Evolutionary conservation across 2,888 invertebrate species (phyloP), one percentile per base, ranked within the genome.

Genomic region (Melipona bicolor): DNA sequence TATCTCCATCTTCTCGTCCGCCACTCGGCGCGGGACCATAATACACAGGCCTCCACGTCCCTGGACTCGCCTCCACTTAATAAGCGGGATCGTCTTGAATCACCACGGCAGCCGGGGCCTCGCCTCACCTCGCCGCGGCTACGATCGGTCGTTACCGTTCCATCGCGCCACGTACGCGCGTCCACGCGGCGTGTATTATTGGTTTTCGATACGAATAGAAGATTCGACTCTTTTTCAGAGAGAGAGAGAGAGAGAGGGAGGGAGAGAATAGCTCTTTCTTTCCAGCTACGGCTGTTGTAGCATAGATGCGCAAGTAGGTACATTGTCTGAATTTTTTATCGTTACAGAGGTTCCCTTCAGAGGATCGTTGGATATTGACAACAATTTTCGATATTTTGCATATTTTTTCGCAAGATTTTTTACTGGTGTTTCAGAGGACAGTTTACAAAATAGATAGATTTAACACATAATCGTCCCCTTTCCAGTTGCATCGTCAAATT

Each of bases 31-130:
- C 89, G 82, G 88, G 90, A 89, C 91, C 93, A 93, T 93, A 93
- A 93, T 93, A 93, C 93, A 92, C 91, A 91, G 90, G 86, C 83
- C 89, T 83, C 84, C 87, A 89, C 90, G 89, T 90, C 88, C 89
- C 87, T 86, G 91, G 90, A 90, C 92, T 93, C 92, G 93, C 92
- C 94, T 94, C 94, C 94, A 93, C 94, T 94, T 94, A 94, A 94
- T 94, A 94, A 94, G 94, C 93, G 91, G 93, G 93, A 93, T 94
- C 93, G 92, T 92, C 90, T 91, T 91, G 93, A 93, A 93, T 91
- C 93, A 92, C 90, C 93, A 82, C 89, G 89, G 93, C 93, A 92
- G 92, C 92, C 88, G 85, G 86, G 86, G 84, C 79, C 84, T 87
- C 88, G 77, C 84, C 88, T 87, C 83, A 79, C 82, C 87, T 85